Evolutionary conservation across 2,888 invertebrate species (phyloP).

Genomic region (Drosophila buzzatii): DNA sequence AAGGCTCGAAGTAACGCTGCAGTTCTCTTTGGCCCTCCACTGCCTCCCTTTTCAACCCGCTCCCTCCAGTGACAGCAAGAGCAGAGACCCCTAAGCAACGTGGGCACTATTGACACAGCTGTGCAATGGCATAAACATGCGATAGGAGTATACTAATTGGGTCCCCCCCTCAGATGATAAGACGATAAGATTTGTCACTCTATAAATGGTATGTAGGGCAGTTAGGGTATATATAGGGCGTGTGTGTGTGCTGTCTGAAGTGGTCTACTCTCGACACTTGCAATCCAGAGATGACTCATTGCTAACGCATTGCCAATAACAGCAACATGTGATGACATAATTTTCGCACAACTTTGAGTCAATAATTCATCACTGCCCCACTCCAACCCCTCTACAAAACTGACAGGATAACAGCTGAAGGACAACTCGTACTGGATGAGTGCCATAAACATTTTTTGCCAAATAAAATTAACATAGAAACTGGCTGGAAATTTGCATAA

Average conservation of each 20-base stretch:
- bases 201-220: neutral
- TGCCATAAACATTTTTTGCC: conserved; percentile 32
- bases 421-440: conserved; percentile 25
- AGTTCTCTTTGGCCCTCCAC: neutral
- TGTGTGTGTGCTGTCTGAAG: neutral
- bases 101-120: conserved; percentile 44
- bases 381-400: neutral
- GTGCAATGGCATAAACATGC: conserved; percentile 28
- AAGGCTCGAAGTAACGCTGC: neutral
- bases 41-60: neutral
- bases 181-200: conserved; percentile 39
- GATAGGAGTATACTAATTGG: conserved; percentile 27
- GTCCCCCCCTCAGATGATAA: conserved; percentile 37
- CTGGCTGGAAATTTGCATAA: conserved; percentile 22
- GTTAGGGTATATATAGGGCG: neutral
- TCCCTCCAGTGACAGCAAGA: neutral
- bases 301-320: conserved; percentile 15
- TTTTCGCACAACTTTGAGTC: conserved; percentile 31
- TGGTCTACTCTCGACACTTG: neutral
- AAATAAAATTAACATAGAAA: conserved; percentile 67
- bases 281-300: conserved; percentile 49
- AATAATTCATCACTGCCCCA: conserved; percentile 19
- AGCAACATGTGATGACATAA: conserved; percentile 69
- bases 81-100: neutral
- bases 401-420: conserved; percentile 8